Evolutionary conservation across 2,797 vertebrate genomes (phyloP), one percentile per base, ranked within the genome.

Genomic region (Poliocrania exsul): DNA sequence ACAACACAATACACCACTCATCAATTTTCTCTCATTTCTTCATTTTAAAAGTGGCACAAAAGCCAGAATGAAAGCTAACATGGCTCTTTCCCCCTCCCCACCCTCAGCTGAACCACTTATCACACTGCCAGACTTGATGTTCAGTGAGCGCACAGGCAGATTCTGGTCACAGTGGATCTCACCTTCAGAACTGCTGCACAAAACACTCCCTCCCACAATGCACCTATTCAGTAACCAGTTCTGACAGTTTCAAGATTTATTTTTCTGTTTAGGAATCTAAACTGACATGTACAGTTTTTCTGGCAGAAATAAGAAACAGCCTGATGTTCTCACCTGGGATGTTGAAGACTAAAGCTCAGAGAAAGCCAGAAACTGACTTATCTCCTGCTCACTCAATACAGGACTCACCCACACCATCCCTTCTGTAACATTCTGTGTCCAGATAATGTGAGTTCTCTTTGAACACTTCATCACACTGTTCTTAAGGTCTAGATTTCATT

Each of bases 151-250:
- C 51, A 58, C 1, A 8, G 28, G 33, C 57, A 83, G 21, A 35
- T 37, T 38, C 56, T 58, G 13, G 35, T 58, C 83, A 92, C 7
- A 67, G 25, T 0, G 69, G 14, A 64, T 18, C 13, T 42, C 14
- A 21, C 42, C 65, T 80, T 84, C 6, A 3, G 14, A 81, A 50
- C 7, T 13, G 23, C 16, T 31, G 38, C 3, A 7, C 7, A 0
- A 31, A 78, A 62, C 12, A 62, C 4, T 3, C 8, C 47, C 37
- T 44, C 16, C 18, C 6, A 26, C 1, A 9, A 49, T 1, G 0
- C 57, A 17, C 15, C 31, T 37, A 13, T 37, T 8, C 3, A 29
- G 14, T 51, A 11, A 47, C 6, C 3, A 29, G 14, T 47, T 71
- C 16, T 21, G 10, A 47, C 3, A 29, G 38, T 11, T 61, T 24